These are phyloP conservation scores for Rhagonycha fulva DNA, from an alignment of 2,888 invertebrate genomes.

Conservation along the genomic window DNA sequence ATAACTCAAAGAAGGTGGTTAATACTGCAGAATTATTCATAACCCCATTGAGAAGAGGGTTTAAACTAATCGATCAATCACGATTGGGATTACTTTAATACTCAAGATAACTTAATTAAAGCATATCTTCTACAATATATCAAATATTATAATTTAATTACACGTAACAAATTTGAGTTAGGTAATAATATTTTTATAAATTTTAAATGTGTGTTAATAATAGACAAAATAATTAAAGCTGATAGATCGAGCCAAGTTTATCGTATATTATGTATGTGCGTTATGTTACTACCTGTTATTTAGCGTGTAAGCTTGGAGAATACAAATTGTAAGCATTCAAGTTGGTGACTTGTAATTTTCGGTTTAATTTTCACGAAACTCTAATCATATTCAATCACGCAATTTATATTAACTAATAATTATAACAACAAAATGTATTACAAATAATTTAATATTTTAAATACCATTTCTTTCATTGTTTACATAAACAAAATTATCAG, in stretches of 20 bases:
- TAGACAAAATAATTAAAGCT: background rate
- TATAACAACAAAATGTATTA: background rate
- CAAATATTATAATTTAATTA: background rate
- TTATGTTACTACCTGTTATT: background rate
- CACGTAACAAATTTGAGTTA: background rate
- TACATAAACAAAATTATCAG: background rate
- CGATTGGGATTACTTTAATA: slow-evolving; percentile 3
- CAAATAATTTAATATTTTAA: background rate
- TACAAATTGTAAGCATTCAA: background rate
- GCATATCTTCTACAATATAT: background rate
- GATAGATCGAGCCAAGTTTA: background rate
- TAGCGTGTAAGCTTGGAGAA: background rate
- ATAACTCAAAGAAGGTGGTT: slow-evolving; percentile 2
- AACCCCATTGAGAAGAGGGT: background rate
- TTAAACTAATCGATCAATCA: slow-evolving; percentile 3
- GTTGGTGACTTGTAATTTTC: background rate
- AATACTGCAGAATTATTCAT: slow-evolving; percentile 1
- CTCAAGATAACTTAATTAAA: background rate
- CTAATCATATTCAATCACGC: background rate
- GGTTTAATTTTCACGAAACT: background rate
- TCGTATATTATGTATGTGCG: background rate
- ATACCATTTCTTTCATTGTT: background rate
- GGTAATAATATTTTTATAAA: background rate
- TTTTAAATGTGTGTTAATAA: background rate
- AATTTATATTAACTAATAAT: background rate